Percentiles rank a stretch among this genome's conserved stretches.
phyloP scores from a whole-genome alignment of 2,888 invertebrate genomes.

The Ochropacha duplaris region DNA sequence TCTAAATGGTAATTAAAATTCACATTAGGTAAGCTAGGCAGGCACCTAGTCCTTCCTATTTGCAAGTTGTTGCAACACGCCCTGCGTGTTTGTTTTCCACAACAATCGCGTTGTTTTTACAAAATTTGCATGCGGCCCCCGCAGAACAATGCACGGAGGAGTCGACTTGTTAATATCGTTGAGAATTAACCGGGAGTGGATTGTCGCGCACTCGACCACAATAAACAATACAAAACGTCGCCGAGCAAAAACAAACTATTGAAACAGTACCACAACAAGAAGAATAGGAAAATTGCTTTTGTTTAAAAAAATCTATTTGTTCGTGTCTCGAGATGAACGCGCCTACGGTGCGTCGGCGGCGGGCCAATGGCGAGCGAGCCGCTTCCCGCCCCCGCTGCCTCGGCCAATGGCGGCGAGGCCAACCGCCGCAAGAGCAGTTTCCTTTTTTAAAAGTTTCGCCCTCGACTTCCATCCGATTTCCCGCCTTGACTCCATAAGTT shows the following conservation, averaged over 20 bases:
- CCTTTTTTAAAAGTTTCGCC: constrained; percentile 82
- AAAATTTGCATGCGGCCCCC: constrained; percentile 65
- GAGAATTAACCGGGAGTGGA: constrained; percentile 79
- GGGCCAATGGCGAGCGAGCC: constrained; percentile 66
- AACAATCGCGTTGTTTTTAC: constrained; percentile 74
- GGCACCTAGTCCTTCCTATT: constrained; percentile 30
- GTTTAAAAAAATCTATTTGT: constrained; percentile 82
- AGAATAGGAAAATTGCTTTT: constrained; percentile 83
- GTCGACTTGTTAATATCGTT: constrained; percentile 71
- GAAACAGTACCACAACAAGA: constrained; percentile 77
- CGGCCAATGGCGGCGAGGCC: constrained; percentile 63
- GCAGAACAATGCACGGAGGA: constrained; percentile 65
- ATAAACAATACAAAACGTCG: constrained; percentile 80
- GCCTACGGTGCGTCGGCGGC: constrained; percentile 66
- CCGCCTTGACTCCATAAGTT: constrained; percentile 76
- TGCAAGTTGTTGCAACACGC: constrained; percentile 45
- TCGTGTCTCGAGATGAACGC: constrained; percentile 77
- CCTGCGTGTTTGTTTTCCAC: constrained; percentile 60
- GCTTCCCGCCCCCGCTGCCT: constrained; percentile 68
- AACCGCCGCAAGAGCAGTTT: constrained; percentile 75
- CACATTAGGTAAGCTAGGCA: constrained; percentile 20
- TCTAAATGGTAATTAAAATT: constrained; percentile 63
- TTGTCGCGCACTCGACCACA: constrained; percentile 74
- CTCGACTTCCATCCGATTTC: constrained; percentile 81
- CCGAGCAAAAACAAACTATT: constrained; percentile 78